Conservation (phyloP, 2,888 invertebrate genomes). For the Mimumesa dahlbomi region DNA sequence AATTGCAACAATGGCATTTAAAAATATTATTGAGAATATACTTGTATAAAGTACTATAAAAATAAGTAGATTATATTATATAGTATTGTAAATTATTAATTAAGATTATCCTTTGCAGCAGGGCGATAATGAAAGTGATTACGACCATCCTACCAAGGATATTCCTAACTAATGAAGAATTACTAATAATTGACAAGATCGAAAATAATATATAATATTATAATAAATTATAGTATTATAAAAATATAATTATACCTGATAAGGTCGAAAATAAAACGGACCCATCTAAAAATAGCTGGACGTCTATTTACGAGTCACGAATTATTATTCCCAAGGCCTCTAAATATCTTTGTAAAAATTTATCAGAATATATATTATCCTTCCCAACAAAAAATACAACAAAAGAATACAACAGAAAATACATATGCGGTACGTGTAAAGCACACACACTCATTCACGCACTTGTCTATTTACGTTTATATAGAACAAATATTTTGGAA, state of each 20-base stretch:
- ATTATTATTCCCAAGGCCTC: slow-evolving; percentile 7
- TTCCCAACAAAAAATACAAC: slow-evolving; percentile 40
- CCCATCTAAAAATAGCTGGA: neutral
- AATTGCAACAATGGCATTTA: neutral
- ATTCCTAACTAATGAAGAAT: no score
- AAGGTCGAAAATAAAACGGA: neutral
- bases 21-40: neutral
- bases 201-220: no score
- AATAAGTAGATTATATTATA: no score
- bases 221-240: no score
- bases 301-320: neutral
- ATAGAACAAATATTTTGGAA: slow-evolving; percentile 9
- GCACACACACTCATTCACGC: slow-evolving; percentile 41
- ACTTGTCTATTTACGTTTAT: slow-evolving; percentile 18
- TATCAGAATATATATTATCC: slow-evolving; percentile 9
- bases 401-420: slow-evolving; percentile 49
- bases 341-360: slow-evolving; percentile 10
- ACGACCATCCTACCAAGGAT: no score
- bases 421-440: slow-evolving; percentile 37
- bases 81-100: no score
- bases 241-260: no score
- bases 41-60: neutral
- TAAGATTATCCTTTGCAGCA: no score
- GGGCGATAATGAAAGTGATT: no score
- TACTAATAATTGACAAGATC: no score